Evolutionary conservation across 2,797 vertebrate genomes (phyloP), one percentile per base, ranked within the genome.

Genomic region (Moxostoma hubbsi): DNA sequence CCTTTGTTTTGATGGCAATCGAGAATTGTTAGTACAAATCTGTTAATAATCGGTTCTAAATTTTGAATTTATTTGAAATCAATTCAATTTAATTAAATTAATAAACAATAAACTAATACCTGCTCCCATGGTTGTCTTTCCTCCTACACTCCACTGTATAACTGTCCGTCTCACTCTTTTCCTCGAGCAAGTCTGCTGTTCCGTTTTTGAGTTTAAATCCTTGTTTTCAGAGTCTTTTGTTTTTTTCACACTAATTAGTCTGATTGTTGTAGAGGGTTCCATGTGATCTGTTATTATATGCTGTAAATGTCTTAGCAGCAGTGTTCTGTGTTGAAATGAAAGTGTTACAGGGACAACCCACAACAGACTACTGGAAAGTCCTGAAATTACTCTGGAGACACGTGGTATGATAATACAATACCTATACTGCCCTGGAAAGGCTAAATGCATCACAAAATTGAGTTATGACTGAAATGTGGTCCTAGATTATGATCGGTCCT

Each of bases 41-140:
- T 75, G 46, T 57, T 49, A 1, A 49, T 11, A 49, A 59, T 59
- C 7, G 59, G 3, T n/a, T 6, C 2, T 50, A 62, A 12, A 73
- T 73, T 47, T 47, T 59, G 0, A 24, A 24, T 24, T 24, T 24
- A 24, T 24, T 24, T 1, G 3, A 24, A 24, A 24, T 24, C 24
- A 24, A 24, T 24, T 24, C 24, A 24, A 1, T 24, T 24, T 24
- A 24, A 24, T 24, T 24, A 24, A 24, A 24, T 24, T 1, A 24
- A 24, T 24, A 24, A 24, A 24, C 24, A 24, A 24, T 24, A 24
- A 24, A 24, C 45, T 49, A 75, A 50, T 82, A 79, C 81, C 77
- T 59, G 66, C 10, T 75, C 54, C 47, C 65, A 71, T 58, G 18
- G 12, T 9, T 47, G 24, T 58, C 9, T 13, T n/a, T 57, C 13